Evolutionary conservation across 2,888 invertebrate genomes (phyloP), one percentile per base, ranked within the genome.

Genomic region (Orthonevra nobilis): DNA sequence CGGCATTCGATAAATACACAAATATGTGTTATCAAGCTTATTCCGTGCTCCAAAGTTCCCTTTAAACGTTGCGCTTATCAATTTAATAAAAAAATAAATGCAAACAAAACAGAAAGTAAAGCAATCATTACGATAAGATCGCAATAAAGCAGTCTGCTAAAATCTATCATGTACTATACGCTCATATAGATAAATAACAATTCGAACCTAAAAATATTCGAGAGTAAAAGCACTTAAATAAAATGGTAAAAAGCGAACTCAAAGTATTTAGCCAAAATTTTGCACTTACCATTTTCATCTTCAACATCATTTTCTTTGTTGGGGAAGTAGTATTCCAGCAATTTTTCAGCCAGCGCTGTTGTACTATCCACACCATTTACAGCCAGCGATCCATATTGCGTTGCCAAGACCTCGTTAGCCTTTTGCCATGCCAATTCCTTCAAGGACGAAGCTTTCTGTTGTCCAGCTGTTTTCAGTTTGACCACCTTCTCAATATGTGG

Each of bases 291-390:
- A 84, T 89, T 87, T 88, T 90, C 89, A 64, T 84, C 85, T 44
- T 91, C 90, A 38, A 90, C 90, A 82, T 93, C 92, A 19, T 91
- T 90, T 2, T 89, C 86, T 85, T 90, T 84, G 86, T 91, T 89
- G 15, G 93, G 95, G 82, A 95, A 91, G 86, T 94, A 94, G 84
- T 92, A 93, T 87, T 95, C 94, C 6, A 95, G 88, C 81, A 94
- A 90, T 70, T 92, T 91, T 89, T 95, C 94, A 14, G 94, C 94
- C 70, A 92, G 88, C 1, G 90, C 90, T 12, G 94, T 92, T 42
- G 94, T 93, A 2, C 90, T 90, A 85, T 94, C 94, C 14, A 95
- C 90, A 58, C 93, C 91, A 82, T 90, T 89, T 14, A 94, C 89
- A 0, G 94, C 93, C 84, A 91, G 91, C 85, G 91, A 92, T 1